Conservation (phyloP, 2,797 vertebrate species). For the Dicrostonyx torquatus region DNA sequence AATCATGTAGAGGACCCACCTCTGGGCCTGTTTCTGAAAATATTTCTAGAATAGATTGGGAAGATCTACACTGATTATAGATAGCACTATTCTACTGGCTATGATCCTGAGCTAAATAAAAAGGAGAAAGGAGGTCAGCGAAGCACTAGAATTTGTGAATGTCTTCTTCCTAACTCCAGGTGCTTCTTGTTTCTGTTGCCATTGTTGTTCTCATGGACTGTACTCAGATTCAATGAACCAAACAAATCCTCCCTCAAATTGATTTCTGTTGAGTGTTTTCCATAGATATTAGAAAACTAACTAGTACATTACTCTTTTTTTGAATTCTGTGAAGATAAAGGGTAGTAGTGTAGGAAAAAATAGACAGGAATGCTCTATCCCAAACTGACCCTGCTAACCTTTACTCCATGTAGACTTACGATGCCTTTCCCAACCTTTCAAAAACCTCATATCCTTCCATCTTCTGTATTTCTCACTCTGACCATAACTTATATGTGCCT, state of each 20-base stretch:
- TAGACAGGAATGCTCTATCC: not conserved
- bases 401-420: fast-evolving
- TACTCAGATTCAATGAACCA: not conserved
- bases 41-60: not conserved
- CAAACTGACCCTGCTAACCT: too few species aligned
- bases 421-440: not conserved
- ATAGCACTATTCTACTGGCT: not conserved
- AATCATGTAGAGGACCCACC: not conserved
- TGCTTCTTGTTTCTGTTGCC: not conserved
- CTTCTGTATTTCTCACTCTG: not conserved
- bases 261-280: not conserved
- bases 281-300: not conserved
- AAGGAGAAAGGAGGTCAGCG: not conserved
- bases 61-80: not conserved
- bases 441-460: fast-evolving
- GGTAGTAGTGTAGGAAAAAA: not conserved
- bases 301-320: not conserved
- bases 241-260: not conserved
- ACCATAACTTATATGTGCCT: not conserved
- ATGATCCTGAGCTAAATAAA: not conserved
- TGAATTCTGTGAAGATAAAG: not conserved
- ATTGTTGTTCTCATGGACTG: not conserved
- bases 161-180: not conserved
- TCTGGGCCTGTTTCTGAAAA: not conserved
- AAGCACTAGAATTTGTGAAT: not conserved